Percentiles rank a stretch among this genome's conserved stretches.
These are phyloP conservation scores for Podilymbus podiceps DNA, from an alignment of 2,113 vertebrate genomes.

Conservation along the genomic window DNA sequence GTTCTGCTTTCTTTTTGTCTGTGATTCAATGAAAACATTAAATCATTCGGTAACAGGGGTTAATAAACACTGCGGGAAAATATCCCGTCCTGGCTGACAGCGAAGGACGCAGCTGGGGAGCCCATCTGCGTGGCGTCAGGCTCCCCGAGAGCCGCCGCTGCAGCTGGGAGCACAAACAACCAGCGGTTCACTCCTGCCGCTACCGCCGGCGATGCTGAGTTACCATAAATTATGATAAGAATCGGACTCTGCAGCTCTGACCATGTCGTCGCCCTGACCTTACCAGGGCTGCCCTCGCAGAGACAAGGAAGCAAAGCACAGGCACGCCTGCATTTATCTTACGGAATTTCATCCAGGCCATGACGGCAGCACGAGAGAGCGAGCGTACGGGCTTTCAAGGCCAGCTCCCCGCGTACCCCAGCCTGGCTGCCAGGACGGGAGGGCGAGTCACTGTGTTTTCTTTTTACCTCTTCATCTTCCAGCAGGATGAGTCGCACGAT, in stretches of 20 bases:
- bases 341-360: background rate
- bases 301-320: too few relatives aligned
- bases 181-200: background rate
- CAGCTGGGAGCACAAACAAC: background rate
- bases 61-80: background rate
- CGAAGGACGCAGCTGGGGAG: background rate
- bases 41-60: background rate
- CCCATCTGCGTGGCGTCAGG: background rate
- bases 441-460: background rate
- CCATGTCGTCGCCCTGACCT: fast-evolving
- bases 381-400: background rate
- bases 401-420: background rate
- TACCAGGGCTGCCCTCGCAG: background rate
- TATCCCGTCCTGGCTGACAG: background rate
- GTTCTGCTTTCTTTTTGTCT: background rate
- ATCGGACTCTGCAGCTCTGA: background rate
- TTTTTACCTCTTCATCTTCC: constrained; percentile 89
- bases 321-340: background rate
- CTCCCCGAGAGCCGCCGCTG: background rate
- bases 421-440: background rate
- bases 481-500: constrained; percentile 90
- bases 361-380: fast-evolving
- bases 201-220: fast-evolving
- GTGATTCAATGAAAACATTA: background rate
- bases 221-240: background rate